These are phyloP conservation scores for Scaptomyza graminum DNA, from an alignment of 1,140 invertebrate genomes.

Conservation along the genomic window DNA sequence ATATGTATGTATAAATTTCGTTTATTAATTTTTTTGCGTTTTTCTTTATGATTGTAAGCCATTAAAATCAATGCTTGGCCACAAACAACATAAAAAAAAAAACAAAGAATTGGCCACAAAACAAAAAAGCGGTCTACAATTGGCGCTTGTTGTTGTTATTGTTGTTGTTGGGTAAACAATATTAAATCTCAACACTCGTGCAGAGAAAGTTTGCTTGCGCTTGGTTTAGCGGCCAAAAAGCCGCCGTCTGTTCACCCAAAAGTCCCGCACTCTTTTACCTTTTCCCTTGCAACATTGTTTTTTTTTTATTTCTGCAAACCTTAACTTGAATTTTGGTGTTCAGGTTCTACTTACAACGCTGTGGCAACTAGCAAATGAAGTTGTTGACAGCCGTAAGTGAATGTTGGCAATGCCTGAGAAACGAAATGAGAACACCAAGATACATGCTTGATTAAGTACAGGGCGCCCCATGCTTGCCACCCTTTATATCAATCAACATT, in stretches of 20 bases:
- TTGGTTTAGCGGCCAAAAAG: constrained; percentile 56
- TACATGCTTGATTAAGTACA: constrained; percentile 11
- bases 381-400: constrained; percentile 33
- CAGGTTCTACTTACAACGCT: constrained; percentile 28
- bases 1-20: constrained; percentile 29
- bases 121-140: constrained; percentile 58
- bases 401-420: neutral
- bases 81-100: constrained; percentile 10
- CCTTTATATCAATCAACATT: constrained; percentile 72
- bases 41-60: constrained; percentile 59
- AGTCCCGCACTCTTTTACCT: neutral
- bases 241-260: constrained; percentile 35
- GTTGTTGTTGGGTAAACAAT: constrained; percentile 61
- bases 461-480: constrained; percentile 67
- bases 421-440: neutral
- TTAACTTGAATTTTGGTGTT: no score
- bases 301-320: constrained; percentile 55
- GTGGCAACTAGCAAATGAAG: constrained; percentile 58
- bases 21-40: constrained; percentile 67
- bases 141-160: constrained; percentile 34
- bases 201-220: constrained; percentile 65
- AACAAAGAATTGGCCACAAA: constrained; percentile 40
- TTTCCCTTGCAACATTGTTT: constrained; percentile 36
- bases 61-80: constrained; percentile 69
- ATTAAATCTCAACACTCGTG: constrained; percentile 79